A percentile compares a stretch with the other conserved stretches of the same genome.
These are phyloP conservation scores for Sebastes kiyomatsui DNA, from an alignment of 2,797 vertebrate species.

Conservation along the genomic window DNA sequence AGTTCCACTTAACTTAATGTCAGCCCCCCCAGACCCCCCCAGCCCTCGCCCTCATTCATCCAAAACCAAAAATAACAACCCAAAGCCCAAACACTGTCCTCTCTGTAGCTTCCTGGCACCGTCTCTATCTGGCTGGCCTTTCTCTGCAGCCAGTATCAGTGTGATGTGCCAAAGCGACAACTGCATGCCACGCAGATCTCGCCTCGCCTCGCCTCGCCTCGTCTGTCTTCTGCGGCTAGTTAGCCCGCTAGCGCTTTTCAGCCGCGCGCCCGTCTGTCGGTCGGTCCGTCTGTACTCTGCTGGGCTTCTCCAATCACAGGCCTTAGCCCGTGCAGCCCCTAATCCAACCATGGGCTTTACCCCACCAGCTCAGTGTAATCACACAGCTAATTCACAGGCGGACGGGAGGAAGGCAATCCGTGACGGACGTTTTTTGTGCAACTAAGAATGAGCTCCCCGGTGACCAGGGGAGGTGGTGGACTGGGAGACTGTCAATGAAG, in stretches of 20 bases:
- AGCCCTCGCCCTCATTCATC: slow-evolving; percentile 53
- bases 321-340: slow-evolving; percentile 68
- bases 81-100: slow-evolving; percentile 69
- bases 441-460: slow-evolving; percentile 81
- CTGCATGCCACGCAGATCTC: slow-evolving; percentile 64
- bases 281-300: slow-evolving; percentile 69
- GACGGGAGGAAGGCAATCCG: slow-evolving; percentile 82
- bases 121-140: slow-evolving; percentile 77
- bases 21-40: slow-evolving; percentile 22
- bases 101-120: slow-evolving; percentile 71
- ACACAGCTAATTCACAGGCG: slow-evolving; percentile 83
- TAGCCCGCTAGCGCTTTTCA: slow-evolving; percentile 57
- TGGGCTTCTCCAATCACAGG: slow-evolving; percentile 76
- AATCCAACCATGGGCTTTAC: slow-evolving; percentile 78
- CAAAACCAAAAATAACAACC: slow-evolving; percentile 71
- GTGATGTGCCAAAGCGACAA: slow-evolving; percentile 76
- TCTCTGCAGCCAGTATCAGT: slow-evolving; percentile 73
- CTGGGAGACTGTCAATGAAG: slow-evolving; percentile 74
- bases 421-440: slow-evolving; percentile 84
- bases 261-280: slow-evolving; percentile 39
- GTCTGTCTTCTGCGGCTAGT: slow-evolving; percentile 67
- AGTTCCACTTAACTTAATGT: slow-evolving; percentile 70
- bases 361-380: slow-evolving; percentile 83
- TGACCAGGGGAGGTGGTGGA: slow-evolving; percentile 71
- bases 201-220: slow-evolving; percentile 31